Evolutionary conservation across 1,140 invertebrate species (phyloP), one percentile per base, ranked within the genome.

Genomic region (Drosophila setifemur): DNA sequence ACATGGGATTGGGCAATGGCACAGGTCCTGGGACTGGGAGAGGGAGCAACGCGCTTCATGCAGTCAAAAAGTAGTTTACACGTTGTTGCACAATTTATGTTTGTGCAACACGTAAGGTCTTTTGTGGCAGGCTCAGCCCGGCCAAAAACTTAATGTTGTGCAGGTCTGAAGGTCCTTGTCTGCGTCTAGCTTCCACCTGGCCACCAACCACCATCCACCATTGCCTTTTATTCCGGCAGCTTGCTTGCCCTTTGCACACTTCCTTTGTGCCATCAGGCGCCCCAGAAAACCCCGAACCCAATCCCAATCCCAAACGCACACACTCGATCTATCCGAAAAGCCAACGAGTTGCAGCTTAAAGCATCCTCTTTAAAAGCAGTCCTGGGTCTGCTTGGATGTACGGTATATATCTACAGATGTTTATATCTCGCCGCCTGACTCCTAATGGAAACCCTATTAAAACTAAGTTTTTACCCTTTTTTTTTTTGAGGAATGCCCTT

Each of bases 31-130:
- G 70, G 11, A 23, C 21, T 16, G 33, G 58, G 71, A 71, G 76
- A 74, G 75, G 68, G 67, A 79, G 79, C 78, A 72, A 61, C 47
- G 67, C 72, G 55, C 69, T 85, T 81, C 66, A 68, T 89, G 77
- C 81, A 89, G 86, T 83, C 86, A 83, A 87, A 89, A 88, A 85
- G 87, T 89, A 87, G 87, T 89, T 89, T 89, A 85, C 87, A 89
- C 88, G 88, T 89, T 89, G 88, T 88, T 89, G 88, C 82, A 88
- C 88, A 85, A 89, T 89, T 89, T 89, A 89, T 89, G 81, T 75
- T 89, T 89, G 81, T 89, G 86, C 86, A 86, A 82, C 86, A 86
- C 77, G 86, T 89, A 89, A 83, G 73, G 64, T 75, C 61, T 61
- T 70, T 81, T 67, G 71, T 79, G 61, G 66, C 72, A 86, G 57